Percentiles rank a stretch among this genome's conserved stretches.
phyloP scores from a whole-genome alignment of 2,888 invertebrate species.

The Gastrophysa polygoni region DNA sequence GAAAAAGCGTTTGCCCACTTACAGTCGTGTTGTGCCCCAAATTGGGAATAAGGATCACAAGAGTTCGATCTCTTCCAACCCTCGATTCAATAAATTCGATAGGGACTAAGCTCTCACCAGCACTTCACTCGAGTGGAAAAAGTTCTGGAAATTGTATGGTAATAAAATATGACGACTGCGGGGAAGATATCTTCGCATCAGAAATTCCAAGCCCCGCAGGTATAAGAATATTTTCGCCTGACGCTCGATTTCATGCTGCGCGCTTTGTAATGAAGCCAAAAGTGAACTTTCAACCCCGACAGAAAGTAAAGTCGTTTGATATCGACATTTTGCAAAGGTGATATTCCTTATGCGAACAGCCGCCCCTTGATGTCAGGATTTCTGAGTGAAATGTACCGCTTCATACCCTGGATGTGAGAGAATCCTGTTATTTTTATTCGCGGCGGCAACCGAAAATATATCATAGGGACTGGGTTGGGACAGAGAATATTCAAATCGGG shows the following conservation, averaged over 20 bases:
- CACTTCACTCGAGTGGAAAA: constrained; percentile 30
- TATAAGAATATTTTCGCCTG: constrained; percentile 43
- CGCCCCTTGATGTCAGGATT: constrained; percentile 19
- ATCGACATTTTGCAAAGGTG: constrained; percentile 27
- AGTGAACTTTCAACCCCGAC: constrained; percentile 33
- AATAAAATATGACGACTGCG: constrained; percentile 45
- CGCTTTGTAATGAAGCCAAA: constrained; percentile 39
- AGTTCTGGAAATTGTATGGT: constrained; percentile 45
- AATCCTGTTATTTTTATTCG: not conserved
- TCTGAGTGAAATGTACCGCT: constrained; percentile 12
- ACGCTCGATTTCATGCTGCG: constrained; percentile 30
- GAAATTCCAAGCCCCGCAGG: constrained; percentile 47
- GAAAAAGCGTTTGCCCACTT: no score
- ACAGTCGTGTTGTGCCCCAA: no score
- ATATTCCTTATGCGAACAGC: constrained; percentile 22
- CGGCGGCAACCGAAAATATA: not conserved
- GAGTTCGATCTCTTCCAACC: no score
- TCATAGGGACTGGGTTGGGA: constrained; percentile 6
- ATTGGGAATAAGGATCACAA: no score
- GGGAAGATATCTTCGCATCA: constrained; percentile 42
- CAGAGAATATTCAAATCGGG: not conserved
- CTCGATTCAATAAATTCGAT: constrained; percentile 3
- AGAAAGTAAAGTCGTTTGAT: constrained; percentile 27
- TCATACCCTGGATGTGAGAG: not conserved
- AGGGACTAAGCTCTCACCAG: not conserved